These are phyloP conservation scores for Grus americana DNA, from an alignment of 2,113 vertebrate genomes.

Conservation along the genomic window DNA sequence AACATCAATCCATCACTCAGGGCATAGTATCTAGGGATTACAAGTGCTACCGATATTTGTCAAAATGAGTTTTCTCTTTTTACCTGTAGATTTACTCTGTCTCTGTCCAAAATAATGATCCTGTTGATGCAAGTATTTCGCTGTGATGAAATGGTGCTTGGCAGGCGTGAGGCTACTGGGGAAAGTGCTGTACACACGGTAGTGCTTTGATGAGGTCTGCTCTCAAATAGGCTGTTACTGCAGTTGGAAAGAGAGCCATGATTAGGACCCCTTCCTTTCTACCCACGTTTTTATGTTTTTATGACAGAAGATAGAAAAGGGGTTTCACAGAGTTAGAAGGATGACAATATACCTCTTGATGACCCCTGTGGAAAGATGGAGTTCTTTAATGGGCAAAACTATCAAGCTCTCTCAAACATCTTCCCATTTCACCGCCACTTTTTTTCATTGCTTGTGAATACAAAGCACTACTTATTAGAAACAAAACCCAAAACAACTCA, in stretches of 20 bases:
- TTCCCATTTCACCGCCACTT: background rate
- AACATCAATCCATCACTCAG: background rate
- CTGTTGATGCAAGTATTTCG: background rate
- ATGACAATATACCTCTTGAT: background rate
- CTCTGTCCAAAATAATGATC: background rate
- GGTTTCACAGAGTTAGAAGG: background rate
- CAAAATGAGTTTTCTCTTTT: background rate
- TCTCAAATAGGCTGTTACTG: background rate
- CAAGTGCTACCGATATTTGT: background rate
- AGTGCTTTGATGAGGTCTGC: background rate
- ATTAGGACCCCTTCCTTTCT: background rate
- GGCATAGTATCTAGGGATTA: background rate
- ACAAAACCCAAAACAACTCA: background rate
- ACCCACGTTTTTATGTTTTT: rapidly evolving
- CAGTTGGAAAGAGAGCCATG: background rate
- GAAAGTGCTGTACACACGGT: background rate
- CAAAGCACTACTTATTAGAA: background rate
- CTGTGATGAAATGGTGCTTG: background rate
- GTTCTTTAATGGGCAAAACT: background rate
- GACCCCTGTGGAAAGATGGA: background rate
- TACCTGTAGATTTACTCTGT: background rate
- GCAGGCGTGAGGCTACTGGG: background rate
- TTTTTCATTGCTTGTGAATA: background rate
- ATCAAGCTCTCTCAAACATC: rapidly evolving
- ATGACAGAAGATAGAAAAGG: background rate